These are phyloP conservation scores for Dasypolia templi DNA, from an alignment of 2,888 invertebrate species.

Conservation along the genomic window DNA sequence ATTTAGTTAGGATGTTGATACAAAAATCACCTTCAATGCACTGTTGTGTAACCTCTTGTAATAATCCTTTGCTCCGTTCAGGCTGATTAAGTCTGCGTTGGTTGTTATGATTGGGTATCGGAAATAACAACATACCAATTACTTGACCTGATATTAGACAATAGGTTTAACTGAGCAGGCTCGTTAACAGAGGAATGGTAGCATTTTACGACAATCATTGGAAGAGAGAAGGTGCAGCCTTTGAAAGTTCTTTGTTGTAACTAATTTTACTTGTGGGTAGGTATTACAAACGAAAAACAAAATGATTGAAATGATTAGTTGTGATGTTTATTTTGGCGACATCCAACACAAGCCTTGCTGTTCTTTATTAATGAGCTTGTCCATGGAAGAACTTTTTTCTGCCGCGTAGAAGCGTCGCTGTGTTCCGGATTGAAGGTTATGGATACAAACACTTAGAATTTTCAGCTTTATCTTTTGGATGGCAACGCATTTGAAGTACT, in stretches of 20 bases:
- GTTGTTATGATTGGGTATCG: constrained; percentile 13
- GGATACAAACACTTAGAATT: too few species aligned
- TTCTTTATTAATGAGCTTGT: neutral
- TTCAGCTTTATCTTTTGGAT: neutral
- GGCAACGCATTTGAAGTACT: neutral
- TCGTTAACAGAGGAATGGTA: neutral
- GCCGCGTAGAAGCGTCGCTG: neutral
- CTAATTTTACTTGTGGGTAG: neutral
- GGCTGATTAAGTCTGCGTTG: neutral
- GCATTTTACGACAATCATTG: neutral
- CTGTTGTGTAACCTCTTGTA: too few species aligned
- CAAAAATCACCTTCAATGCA: neutral
- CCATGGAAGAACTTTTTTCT: neutral
- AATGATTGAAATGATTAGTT: too few species aligned
- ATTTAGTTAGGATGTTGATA: neutral
- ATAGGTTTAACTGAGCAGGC: neutral
- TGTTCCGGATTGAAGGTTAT: neutral
- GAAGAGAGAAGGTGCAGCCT: neutral
- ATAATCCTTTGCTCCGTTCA: neutral
- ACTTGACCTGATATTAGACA: neutral
- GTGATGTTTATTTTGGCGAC: neutral
- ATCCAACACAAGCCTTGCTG: neutral
- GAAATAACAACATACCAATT: constrained; percentile 9
- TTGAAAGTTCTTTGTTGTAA: neutral
- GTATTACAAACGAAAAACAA: too few species aligned